These are phyloP conservation scores for Hoplias malabaricus DNA, from an alignment of 2,113 vertebrate genomes.

Conservation along the genomic window DNA sequence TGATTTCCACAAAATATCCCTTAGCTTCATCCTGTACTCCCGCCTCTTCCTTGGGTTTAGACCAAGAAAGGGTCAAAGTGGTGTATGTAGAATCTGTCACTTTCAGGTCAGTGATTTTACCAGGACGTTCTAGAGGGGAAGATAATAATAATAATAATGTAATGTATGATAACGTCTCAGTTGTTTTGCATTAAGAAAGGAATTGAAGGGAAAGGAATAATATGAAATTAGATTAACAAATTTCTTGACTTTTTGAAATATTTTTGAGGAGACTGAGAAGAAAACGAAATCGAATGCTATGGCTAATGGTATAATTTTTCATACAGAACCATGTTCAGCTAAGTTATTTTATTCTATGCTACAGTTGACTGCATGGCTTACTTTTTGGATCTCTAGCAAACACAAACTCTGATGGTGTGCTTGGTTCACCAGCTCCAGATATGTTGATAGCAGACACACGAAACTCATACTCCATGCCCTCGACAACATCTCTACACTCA, in stretches of 20 bases:
- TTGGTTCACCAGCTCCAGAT: conserved; percentile 81
- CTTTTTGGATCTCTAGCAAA: conserved; percentile 82
- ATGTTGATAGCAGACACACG: conserved; percentile 82
- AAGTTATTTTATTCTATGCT: background rate
- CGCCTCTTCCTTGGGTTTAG: conserved; percentile 67
- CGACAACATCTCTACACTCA: conserved; percentile 73
- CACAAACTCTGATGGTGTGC: conserved; percentile 77
- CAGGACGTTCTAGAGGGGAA: conserved; percentile 76
- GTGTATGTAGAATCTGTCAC: conserved; percentile 81
- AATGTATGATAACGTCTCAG: background rate
- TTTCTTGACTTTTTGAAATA: background rate
- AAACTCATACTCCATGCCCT: conserved; percentile 87
- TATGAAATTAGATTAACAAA: background rate
- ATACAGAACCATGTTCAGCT: background rate
- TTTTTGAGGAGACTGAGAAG: too few species aligned
- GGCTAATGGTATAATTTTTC: too few species aligned
- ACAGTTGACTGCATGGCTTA: conserved; percentile 64
- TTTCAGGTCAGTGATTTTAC: conserved; percentile 78
- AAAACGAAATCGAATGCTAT: too few species aligned
- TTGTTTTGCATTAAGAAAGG: too few species aligned
- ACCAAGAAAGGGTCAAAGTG: conserved; percentile 83
- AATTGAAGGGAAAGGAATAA: background rate
- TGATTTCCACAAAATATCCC: conserved; percentile 86
- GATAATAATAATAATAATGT: background rate
- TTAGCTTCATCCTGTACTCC: conserved; percentile 72